phyloP scores from a whole-genome alignment of 2,113 vertebrate genomes.

The Otolemur garnettii region DNA sequence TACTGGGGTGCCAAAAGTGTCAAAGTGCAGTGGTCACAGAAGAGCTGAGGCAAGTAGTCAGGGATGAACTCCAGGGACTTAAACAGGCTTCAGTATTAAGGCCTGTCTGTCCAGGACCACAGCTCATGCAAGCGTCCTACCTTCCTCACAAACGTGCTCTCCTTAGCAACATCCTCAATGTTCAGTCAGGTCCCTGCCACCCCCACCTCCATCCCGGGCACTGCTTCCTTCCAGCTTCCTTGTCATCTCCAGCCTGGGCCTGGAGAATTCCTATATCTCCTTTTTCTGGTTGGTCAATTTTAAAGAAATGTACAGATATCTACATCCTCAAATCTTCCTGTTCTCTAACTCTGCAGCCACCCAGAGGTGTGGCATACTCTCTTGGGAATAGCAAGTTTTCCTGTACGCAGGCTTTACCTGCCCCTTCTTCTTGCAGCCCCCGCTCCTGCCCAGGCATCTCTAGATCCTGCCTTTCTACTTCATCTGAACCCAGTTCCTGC shows the following conservation, averaged over 20 bases:
- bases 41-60: not conserved
- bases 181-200: no score
- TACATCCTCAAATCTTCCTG: not conserved
- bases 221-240: not conserved
- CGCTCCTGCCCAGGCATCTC: not conserved
- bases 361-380: not conserved
- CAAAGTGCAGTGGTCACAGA: not conserved
- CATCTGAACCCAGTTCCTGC: not conserved
- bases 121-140: not conserved
- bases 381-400: not conserved
- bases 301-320: not conserved
- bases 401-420: not conserved
- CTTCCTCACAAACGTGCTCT: not conserved
- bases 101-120: not conserved
- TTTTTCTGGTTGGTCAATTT: not conserved
- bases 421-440: not conserved
- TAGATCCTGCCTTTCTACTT: not conserved
- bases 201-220: not conserved
- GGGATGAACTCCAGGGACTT: not conserved
- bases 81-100: not conserved
- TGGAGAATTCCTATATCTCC: not conserved
- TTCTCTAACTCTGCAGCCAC: not conserved
- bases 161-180: not conserved
- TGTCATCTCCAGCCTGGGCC: not conserved
- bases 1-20: not conserved